Evolutionary conservation across 2,797 vertebrate species (phyloP).

Genomic region (Spinus olivaceus): DNA sequence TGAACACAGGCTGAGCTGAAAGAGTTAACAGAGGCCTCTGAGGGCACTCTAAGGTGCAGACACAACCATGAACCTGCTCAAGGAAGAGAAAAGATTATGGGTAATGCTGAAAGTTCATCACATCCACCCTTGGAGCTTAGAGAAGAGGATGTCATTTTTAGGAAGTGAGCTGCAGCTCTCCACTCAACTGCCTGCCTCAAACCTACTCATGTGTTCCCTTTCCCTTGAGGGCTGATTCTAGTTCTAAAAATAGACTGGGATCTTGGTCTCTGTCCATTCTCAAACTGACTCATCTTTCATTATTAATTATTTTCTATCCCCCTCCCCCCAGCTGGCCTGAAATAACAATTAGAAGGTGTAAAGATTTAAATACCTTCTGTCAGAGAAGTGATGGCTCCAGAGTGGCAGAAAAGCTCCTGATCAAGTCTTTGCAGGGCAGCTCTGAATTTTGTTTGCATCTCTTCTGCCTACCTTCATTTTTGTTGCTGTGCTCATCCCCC

Average conservation of each 20-base stretch:
- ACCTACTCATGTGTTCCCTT: background rate
- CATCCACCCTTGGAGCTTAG: background rate
- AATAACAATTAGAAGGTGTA: background rate
- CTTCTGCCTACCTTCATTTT: background rate
- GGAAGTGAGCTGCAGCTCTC: background rate
- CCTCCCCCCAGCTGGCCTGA: background rate
- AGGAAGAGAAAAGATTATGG: background rate
- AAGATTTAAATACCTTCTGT: slow-evolving; percentile 24
- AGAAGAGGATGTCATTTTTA: background rate
- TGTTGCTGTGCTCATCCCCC: background rate
- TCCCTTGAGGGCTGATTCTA: background rate
- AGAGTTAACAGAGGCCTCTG: background rate
- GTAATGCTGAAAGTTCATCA: background rate
- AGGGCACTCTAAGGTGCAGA: background rate
- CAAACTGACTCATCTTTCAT: background rate
- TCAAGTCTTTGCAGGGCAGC: background rate
- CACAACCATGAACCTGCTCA: background rate
- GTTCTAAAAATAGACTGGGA: background rate
- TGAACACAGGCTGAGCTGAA: background rate
- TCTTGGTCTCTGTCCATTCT: background rate
- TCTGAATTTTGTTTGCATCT: background rate
- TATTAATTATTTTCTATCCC: background rate
- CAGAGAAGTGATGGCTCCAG: background rate
- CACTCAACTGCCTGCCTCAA: background rate
- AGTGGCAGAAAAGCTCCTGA: background rate